Conservation (phyloP, 1,140 invertebrate genomes). For the Bathynomus jamesi region DNA sequence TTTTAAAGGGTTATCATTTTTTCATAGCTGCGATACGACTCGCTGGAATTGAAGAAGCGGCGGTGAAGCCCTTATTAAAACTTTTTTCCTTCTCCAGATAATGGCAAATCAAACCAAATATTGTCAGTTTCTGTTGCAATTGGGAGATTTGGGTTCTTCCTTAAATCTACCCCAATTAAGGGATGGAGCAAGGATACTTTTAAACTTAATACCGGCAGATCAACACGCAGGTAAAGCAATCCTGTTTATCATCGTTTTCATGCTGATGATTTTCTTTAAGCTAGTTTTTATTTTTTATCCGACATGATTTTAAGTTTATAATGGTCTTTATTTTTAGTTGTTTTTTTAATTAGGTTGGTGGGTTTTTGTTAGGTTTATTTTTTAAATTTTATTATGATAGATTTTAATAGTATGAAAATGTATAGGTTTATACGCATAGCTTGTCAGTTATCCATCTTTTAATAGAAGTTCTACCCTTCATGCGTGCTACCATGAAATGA, state of each 20-base stretch:
- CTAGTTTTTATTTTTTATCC: too few relatives aligned
- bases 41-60: too few relatives aligned
- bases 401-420: too few relatives aligned
- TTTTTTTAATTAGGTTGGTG: not conserved
- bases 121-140: conserved; percentile 79
- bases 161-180: conserved; percentile 68
- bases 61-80: too few relatives aligned
- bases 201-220: conserved; percentile 86
- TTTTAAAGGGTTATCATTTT: too few relatives aligned
- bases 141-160: conserved; percentile 78
- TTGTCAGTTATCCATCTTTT: too few relatives aligned
- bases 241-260: not conserved
- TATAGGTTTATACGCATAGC: too few relatives aligned
- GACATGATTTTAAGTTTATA: not conserved
- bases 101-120: conserved; percentile 72
- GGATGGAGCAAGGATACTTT: conserved; percentile 72
- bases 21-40: too few relatives aligned
- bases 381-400: not conserved
- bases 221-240: conserved; percentile 50
- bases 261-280: too few relatives aligned
- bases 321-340: not conserved
- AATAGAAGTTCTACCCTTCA: too few relatives aligned
- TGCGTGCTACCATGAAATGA: too few relatives aligned
- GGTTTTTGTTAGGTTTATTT: not conserved
- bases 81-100: conserved; percentile 47